Conservation (phyloP, 2,113 vertebrate species). For the Pycnonotus jocosus region DNA sequence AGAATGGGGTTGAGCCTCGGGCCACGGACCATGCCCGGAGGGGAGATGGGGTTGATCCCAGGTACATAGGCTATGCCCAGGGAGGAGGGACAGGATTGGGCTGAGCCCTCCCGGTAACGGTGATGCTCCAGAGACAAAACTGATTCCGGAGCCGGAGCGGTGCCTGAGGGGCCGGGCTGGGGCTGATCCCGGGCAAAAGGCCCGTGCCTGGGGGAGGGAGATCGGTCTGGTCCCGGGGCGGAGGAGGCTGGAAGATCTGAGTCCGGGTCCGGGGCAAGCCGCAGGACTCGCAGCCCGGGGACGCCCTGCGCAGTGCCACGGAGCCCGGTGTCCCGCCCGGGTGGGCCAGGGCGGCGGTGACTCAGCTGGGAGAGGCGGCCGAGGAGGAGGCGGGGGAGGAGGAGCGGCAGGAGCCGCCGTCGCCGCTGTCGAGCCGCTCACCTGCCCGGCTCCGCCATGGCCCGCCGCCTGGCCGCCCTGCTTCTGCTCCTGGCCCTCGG, state of each 20-base stretch:
- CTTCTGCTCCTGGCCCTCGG: conserved; percentile 70
- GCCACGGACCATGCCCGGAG: neutral
- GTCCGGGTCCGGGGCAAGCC: neutral
- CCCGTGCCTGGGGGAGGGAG: neutral
- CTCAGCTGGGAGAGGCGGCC: neutral
- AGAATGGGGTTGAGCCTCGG: neutral
- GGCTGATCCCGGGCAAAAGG: neutral
- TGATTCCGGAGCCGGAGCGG: neutral
- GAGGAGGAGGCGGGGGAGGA: neutral
- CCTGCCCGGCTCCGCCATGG: conserved; percentile 14
- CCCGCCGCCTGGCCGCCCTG: conserved; percentile 26
- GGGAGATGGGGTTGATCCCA: neutral
- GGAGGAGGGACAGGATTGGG: neutral
- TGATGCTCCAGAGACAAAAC: neutral
- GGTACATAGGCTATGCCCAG: neutral
- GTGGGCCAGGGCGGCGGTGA: conserved; percentile 2
- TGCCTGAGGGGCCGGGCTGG: too few species aligned
- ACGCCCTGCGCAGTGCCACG: neutral
- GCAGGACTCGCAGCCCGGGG: neutral
- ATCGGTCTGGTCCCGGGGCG: too few species aligned
- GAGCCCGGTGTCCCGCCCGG: neutral
- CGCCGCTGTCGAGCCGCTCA: neutral
- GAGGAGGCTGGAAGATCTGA: neutral
- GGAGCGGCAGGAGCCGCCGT: neutral
- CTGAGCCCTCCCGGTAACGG: neutral